Evolutionary conservation across 1,140 invertebrate genomes (phyloP).

Genomic region (Lithobius niger): DNA sequence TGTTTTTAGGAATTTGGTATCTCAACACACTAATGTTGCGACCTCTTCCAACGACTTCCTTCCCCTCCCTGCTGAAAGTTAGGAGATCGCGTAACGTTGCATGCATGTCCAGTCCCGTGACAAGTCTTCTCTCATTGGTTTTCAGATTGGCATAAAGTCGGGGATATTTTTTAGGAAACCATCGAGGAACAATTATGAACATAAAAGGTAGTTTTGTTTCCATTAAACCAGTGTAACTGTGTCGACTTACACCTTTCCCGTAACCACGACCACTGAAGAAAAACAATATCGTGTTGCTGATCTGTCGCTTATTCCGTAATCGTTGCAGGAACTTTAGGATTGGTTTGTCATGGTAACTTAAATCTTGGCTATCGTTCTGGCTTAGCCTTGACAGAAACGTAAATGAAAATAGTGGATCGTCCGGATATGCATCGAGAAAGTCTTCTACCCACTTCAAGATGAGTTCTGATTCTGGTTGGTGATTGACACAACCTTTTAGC

Average conservation of each 20-base stretch:
- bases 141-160: conserved; percentile 48
- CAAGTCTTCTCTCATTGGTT: conserved; percentile 40
- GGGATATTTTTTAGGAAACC: conserved; percentile 48
- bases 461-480: background rate
- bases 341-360: conserved; percentile 15
- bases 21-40: conserved; percentile 27
- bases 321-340: conserved; percentile 12
- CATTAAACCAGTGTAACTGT: conserved; percentile 66
- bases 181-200: conserved; percentile 58
- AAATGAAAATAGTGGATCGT: conserved; percentile 23
- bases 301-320: conserved; percentile 17
- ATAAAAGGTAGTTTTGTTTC: conserved; percentile 81
- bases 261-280: conserved; percentile 90
- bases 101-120: conserved; percentile 37
- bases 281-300: conserved; percentile 47
- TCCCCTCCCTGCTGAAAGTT: background rate
- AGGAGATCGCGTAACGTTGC: conserved; percentile 32
- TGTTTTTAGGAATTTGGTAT: conserved; percentile 22
- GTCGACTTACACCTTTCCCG: conserved; percentile 61
- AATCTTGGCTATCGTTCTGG: conserved; percentile 25
- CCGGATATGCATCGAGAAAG: conserved; percentile 7
- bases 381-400: conserved; percentile 25
- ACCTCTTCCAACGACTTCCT: background rate
- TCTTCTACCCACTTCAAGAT: background rate
- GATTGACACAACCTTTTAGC: background rate